A percentile compares a stretch with the other conserved stretches of the same genome.
phyloP scores from a whole-genome alignment of 2,797 vertebrate species.

The Odontamblyopus rebecca region DNA sequence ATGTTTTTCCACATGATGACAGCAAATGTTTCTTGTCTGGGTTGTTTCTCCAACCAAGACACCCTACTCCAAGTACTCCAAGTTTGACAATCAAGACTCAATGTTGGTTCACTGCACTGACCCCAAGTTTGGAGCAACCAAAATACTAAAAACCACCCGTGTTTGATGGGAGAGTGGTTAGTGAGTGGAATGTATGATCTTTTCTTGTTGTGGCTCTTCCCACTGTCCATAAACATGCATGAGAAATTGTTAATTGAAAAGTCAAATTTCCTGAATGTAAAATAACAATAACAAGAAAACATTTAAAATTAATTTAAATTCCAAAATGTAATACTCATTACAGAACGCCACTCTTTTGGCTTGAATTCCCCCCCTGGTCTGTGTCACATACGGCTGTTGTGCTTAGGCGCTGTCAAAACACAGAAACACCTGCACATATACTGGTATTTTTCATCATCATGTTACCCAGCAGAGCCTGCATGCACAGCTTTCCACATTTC shows the following conservation, averaged over 20 bases:
- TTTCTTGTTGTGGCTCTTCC: too few species aligned
- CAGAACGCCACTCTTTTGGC: not conserved
- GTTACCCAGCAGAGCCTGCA: slow-evolving; percentile 28
- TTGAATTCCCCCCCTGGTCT: slow-evolving; percentile 5
- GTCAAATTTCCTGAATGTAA: not conserved
- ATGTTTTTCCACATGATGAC: not conserved
- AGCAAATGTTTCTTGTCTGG: not conserved
- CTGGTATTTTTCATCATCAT: slow-evolving; percentile 35
- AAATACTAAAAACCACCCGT: not conserved
- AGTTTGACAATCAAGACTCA: not conserved
- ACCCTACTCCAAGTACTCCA: not conserved
- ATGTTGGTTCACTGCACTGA: not conserved
- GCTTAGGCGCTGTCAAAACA: slow-evolving; percentile 42
- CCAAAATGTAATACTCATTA: not conserved
- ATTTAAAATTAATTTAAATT: not conserved
- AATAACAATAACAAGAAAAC: not conserved
- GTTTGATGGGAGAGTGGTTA: not conserved
- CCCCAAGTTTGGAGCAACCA: not conserved
- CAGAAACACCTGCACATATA: slow-evolving; percentile 47
- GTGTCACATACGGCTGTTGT: slow-evolving; percentile 1
- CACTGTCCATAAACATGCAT: too few species aligned
- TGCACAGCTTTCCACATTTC: slow-evolving; percentile 24
- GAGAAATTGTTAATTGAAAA: too few species aligned
- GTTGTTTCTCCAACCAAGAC: not conserved
- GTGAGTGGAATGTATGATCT: too few species aligned